Base-by-base conservation (phyloP, 2,113 vertebrate genomes). In the Ancistrus triradiatus region DNA sequence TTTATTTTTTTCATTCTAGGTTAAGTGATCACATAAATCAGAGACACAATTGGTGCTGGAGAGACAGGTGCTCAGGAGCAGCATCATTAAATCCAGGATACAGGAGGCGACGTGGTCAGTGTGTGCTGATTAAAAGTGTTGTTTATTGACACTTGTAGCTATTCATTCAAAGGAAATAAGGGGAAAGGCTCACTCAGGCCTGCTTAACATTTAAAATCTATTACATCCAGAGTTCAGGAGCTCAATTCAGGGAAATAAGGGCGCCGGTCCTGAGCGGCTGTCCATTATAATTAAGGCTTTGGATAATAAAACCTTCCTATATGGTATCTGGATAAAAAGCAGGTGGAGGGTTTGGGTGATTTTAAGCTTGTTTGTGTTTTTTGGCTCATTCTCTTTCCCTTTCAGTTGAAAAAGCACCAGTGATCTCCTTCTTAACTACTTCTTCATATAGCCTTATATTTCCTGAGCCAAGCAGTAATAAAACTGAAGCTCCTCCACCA, bases 261-360 rank as follows among this genome's bases (percentile, higher is more conserved):
- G 47, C 69, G 63, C 59, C 77, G 74, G 56, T 67, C 58, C 21
- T 65, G 72, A 62, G 63, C 69, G 73, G 65, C 4, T 69, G 83
- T 84, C 56, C 81, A 86, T 83, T 68, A 17, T 38, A 63, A 56
- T 69, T 80, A 82, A 84, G 83, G 75, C 35, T 8, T 37, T 13
- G 4, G 14, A 2, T 37, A 9, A 37, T 11, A 13, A 11, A 11
- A 4, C 9, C 35, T 37, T 37, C 14, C 35, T 37, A 13, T 10
- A 2, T 3, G 14, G 35, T 37, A 37, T 11, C 35, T n/a, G n/a
- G n/a, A n/a, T n/a, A n/a, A n/a, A n/a, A n/a, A n/a, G n/a, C n/a
- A n/a, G n/a, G n/a, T n/a, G n/a, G n/a, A n/a, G n/a, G n/a, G n/a
- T n/a, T n/a, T n/a, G n/a, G n/a, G n/a, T n/a, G n/a, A n/a, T n/a